Conservation (phyloP, 2,113 vertebrate species). For the Diadophis punctatus region DNA sequence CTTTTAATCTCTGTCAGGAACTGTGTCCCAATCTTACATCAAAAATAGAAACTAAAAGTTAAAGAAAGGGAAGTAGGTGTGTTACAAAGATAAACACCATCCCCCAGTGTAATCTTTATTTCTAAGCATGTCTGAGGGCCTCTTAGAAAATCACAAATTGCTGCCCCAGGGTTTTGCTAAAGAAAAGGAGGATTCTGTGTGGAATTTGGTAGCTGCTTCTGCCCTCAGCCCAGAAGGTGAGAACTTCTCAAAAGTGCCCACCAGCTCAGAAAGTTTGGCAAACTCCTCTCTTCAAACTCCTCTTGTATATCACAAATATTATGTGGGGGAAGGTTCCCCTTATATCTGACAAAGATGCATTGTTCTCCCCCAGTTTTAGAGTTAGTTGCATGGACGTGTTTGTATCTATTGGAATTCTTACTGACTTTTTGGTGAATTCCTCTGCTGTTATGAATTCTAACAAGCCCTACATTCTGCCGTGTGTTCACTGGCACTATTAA, state of each 20-base stretch:
- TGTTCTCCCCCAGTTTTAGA: neutral
- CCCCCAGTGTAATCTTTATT: neutral
- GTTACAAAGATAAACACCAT: neutral
- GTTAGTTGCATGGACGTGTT: neutral
- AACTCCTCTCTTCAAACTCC: neutral
- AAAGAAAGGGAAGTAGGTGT: neutral
- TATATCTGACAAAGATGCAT: neutral
- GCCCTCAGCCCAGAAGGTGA: neutral
- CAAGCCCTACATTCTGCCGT: neutral
- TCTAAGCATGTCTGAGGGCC: neutral
- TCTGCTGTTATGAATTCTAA: neutral
- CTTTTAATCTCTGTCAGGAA: neutral
- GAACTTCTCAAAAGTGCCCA: neutral
- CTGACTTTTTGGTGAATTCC: neutral
- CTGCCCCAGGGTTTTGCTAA: neutral
- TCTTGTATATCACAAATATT: neutral
- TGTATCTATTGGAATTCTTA: neutral
- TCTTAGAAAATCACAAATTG: neutral
- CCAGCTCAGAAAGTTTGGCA: neutral
- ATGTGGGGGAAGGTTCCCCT: neutral
- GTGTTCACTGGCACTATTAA: neutral
- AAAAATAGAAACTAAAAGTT: neutral
- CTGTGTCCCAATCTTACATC: neutral
- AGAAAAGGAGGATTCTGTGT: neutral
- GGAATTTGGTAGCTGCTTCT: neutral